These are phyloP conservation scores for Peromyscus melanophrys DNA, from an alignment of 2,797 vertebrate genomes.

Conservation along the genomic window DNA sequence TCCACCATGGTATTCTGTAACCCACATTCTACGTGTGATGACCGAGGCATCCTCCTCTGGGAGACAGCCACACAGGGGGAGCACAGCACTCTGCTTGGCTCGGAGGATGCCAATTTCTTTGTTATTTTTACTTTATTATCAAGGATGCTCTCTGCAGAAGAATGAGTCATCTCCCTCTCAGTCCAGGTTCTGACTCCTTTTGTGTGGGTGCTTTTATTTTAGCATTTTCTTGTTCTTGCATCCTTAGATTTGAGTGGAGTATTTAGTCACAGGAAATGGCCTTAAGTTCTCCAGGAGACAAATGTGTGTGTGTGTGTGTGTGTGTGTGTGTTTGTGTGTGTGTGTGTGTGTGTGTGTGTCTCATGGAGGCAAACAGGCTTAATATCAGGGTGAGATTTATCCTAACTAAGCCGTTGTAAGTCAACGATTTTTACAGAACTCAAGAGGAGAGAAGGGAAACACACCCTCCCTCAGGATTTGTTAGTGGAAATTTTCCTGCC, in stretches of 20 bases:
- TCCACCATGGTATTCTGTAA: not conserved
- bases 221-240: slow-evolving; percentile 28
- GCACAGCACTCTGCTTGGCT: not conserved
- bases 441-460: slow-evolving; percentile 62
- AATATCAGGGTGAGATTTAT: slow-evolving; percentile 72
- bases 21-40: rapidly evolving
- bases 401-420: slow-evolving; percentile 73
- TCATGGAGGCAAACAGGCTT: slow-evolving; percentile 18
- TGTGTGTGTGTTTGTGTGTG: too few relatives aligned
- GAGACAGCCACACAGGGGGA: too few relatives aligned
- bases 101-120: not conserved
- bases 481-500: slow-evolving; percentile 72
- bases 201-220: not conserved
- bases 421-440: slow-evolving; percentile 64
- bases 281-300: slow-evolving; percentile 66
- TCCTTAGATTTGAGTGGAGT: slow-evolving; percentile 63
- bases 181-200: slow-evolving; percentile 6
- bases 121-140: not conserved
- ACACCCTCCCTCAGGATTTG: slow-evolving; percentile 71
- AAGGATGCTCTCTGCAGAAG: not conserved
- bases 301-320: not conserved
- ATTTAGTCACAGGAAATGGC: slow-evolving; percentile 75
- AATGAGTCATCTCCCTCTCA: slow-evolving; percentile 53
- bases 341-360: not conserved
- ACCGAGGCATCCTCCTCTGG: not conserved